These are phyloP conservation scores for Corythucha ciliata DNA, from an alignment of 2,888 invertebrate genomes.

Conservation along the genomic window DNA sequence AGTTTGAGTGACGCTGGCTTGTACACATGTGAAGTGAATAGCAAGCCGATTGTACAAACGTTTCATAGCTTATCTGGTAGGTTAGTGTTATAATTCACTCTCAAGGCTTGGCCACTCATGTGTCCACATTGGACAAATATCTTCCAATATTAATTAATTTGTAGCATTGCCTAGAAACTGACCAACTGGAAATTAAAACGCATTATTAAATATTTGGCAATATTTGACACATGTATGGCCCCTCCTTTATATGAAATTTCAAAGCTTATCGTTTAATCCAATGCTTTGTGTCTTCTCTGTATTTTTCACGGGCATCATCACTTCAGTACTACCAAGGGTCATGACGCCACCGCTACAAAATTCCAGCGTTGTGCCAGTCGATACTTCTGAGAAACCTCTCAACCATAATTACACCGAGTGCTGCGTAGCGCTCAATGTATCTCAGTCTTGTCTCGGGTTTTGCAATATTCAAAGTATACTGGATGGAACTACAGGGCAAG, in stretches of 20 bases:
- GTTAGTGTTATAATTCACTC: too few relatives aligned
- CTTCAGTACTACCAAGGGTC: constrained; percentile 4
- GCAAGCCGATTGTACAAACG: constrained; percentile 64
- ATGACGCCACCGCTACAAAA: constrained; percentile 39
- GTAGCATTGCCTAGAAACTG: too few relatives aligned
- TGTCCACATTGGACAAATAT: too few relatives aligned
- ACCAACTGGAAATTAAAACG: too few relatives aligned
- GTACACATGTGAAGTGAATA: constrained; percentile 75
- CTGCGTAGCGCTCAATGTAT: constrained; percentile 60
- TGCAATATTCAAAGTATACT: constrained; percentile 71
- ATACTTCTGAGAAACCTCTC: constrained; percentile 36
- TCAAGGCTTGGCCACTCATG: too few relatives aligned
- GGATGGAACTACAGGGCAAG: constrained; percentile 65
- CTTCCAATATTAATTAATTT: too few relatives aligned
- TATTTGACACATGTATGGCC: too few relatives aligned
- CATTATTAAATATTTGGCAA: too few relatives aligned
- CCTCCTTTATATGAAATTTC: too few relatives aligned
- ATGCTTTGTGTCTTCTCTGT: too few relatives aligned
- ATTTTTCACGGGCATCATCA: too few relatives aligned
- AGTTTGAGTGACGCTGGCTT: constrained; percentile 63
- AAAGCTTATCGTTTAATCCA: too few relatives aligned
- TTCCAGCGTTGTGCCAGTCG: constrained; percentile 18
- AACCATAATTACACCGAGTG: constrained; percentile 74
- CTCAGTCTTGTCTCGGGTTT: constrained; percentile 64
- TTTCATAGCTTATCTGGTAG: constrained; percentile 69